Conservation (phyloP, 1,140 invertebrate species). For the Pseudomyrmex concolor region DNA sequence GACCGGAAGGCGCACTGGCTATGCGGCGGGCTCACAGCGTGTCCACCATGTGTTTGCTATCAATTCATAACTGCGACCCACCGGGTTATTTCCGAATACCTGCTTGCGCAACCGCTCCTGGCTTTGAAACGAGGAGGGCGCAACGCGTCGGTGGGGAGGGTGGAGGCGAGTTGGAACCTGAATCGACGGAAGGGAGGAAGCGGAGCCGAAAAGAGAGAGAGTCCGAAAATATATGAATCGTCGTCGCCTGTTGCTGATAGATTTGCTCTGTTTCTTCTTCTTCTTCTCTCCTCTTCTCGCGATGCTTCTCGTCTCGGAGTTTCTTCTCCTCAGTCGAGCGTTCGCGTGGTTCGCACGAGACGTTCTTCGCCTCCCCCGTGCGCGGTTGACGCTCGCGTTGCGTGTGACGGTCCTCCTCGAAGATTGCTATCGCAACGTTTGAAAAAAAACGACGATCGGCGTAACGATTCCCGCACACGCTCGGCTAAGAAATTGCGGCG, state of each 20-base stretch:
- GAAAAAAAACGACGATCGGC: background rate
- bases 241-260: slow-evolving; percentile 18
- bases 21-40: slow-evolving; percentile 53
- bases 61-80: slow-evolving; percentile 79
- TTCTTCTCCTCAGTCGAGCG: background rate
- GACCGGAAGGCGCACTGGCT: slow-evolving; percentile 5
- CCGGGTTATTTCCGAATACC: slow-evolving; percentile 78
- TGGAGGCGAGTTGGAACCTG: background rate
- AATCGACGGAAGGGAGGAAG: background rate
- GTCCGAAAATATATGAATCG: slow-evolving; percentile 67
- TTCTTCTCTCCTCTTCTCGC: background rate
- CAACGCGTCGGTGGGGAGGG: background rate
- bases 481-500: background rate
- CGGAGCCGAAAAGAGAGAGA: slow-evolving; percentile 29
- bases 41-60: slow-evolving; percentile 82
- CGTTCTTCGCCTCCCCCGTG: too few species aligned
- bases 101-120: slow-evolving; percentile 74
- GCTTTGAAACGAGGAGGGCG: background rate
- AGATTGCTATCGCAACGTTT: background rate
- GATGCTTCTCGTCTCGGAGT: too few species aligned
- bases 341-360: too few species aligned
- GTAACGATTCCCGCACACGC: background rate
- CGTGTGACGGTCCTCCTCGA: background rate
- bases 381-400: too few species aligned
- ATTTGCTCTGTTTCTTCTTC: slow-evolving; percentile 4